Evolutionary conservation across 1,140 invertebrate genomes (phyloP), one percentile per base, ranked within the genome.

Genomic region (Papilio machaon): DNA sequence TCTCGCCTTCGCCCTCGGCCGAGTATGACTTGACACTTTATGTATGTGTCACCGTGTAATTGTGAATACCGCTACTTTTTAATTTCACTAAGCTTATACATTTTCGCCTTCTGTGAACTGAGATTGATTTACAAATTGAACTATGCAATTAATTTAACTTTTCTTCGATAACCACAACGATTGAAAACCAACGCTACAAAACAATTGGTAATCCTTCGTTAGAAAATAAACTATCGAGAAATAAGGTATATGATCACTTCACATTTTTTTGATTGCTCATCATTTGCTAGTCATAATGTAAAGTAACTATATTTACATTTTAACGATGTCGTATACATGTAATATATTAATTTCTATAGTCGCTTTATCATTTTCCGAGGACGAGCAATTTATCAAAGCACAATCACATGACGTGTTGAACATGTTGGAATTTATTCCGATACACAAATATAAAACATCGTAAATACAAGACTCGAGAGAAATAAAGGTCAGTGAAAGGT

Each of bases 261-360:
- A 49, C 8, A 49, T 0, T 10, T 49, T 49, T 49, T 49, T 49
- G 2, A 11, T 13, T 49, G 47, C 10, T 13, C 47, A 9, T 49
- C 9, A 49, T 49, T 49, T 13, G 38, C 38, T 58, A 58, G 54
- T 58, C 54, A 19, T n/a, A n/a, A 19, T 58, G 17, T n/a, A 58
- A 58, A 8, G 7, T 58, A 19, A 58, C 54, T n/a, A n/a, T 58
- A 58, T n/a, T 52, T 1, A 58, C 17, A 58, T n/a, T 58, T 58
- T 0, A 9, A 58, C 54, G 17, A 17, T 58, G 54, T 1, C 17
- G 15, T 52, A 52, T 11, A 35, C 23, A 67, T 10, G 23, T 4
- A 67, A 67, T 67, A 52, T 75, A 75, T 75, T 75, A 49, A 75
- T 75, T 75, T 75, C 73, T 49, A 75, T 75, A 47, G 73, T 11